phyloP scores from a whole-genome alignment of 2,888 invertebrate species.

The Pachydiplax longipennis region DNA sequence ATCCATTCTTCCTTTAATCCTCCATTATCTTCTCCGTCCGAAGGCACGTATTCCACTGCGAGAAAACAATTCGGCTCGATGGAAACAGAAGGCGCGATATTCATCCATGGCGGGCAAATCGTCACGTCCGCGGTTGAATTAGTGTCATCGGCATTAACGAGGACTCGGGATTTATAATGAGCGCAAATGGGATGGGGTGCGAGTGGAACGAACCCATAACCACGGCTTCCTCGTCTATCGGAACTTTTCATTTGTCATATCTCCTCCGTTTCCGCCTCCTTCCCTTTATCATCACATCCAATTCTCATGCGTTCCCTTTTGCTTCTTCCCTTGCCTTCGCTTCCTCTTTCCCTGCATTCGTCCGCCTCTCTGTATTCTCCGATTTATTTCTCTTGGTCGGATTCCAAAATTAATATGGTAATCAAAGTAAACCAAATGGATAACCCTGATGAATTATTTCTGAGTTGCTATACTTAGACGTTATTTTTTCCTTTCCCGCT shows the following conservation, averaged over 20 bases:
- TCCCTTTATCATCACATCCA: neutral
- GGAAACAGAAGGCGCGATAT: neutral
- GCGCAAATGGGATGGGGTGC: neutral
- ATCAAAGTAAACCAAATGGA: too few relatives aligned
- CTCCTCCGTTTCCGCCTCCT: neutral
- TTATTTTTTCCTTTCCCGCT: too few relatives aligned
- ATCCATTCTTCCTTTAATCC: too few relatives aligned
- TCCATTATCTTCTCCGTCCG: neutral
- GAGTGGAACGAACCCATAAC: neutral
- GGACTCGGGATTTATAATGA: neutral
- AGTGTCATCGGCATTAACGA: conserved; percentile 19
- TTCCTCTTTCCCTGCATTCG: neutral
- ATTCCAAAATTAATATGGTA: too few relatives aligned
- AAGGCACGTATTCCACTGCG: neutral
- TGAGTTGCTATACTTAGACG: too few relatives aligned
- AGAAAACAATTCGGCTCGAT: too few relatives aligned
- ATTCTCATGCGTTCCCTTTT: neutral
- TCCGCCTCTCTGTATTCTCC: neutral
- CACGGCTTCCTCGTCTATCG: neutral
- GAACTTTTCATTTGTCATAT: neutral
- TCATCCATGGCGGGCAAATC: neutral
- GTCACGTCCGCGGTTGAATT: conserved; percentile 1
- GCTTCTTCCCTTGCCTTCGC: neutral
- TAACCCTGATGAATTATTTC: too few relatives aligned
- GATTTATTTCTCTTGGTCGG: neutral